Conservation (phyloP, 2,113 vertebrate genomes). For the Genyomyrus donnyi region DNA sequence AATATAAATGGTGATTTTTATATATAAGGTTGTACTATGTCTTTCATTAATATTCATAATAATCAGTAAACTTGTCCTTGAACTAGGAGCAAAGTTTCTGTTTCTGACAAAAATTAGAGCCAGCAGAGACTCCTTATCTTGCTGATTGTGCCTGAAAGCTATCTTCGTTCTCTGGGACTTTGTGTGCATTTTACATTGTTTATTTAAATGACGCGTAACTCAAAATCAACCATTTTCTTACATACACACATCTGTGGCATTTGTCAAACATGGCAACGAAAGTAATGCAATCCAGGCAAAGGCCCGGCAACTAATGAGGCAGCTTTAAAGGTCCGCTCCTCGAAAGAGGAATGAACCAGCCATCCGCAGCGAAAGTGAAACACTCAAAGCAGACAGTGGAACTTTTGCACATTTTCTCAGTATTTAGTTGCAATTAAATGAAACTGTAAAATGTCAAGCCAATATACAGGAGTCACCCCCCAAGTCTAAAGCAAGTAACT, state of each 20-base stretch:
- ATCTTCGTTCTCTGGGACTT: neutral
- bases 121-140: neutral
- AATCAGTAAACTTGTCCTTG: neutral
- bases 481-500: neutral
- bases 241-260: conserved; percentile 19
- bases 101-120: neutral
- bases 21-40: neutral
- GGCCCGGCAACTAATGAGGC: conserved; percentile 4
- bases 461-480: neutral
- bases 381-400: neutral
- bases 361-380: neutral
- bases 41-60: neutral
- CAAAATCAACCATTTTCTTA: conserved; percentile 19
- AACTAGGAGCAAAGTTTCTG: neutral
- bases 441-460: neutral
- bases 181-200: conserved; percentile 10
- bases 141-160: neutral
- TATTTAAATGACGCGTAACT: conserved; percentile 18
- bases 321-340: conserved; percentile 19
- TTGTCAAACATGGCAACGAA: conserved; percentile 29
- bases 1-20: neutral
- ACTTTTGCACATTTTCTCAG: neutral
- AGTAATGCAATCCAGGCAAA: conserved; percentile 26
- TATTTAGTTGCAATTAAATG: neutral
- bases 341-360: neutral